Evolutionary conservation across 2,113 vertebrate genomes (phyloP).

Genomic region (Ailuropoda melanoleuca): DNA sequence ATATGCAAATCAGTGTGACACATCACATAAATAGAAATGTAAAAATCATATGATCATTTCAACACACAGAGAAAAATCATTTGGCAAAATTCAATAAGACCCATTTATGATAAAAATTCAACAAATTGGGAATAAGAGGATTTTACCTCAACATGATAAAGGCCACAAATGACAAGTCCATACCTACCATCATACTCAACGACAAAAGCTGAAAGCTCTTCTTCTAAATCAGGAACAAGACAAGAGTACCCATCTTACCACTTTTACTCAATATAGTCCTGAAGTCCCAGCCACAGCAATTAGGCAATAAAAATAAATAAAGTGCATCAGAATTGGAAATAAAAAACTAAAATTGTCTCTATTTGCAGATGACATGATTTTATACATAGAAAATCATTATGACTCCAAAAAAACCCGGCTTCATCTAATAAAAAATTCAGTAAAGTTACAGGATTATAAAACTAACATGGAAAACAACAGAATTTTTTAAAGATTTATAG

Average conservation of each 20-base stretch:
- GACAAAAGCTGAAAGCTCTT: too few relatives aligned
- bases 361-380: not conserved
- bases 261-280: too few relatives aligned
- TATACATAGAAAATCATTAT: not conserved
- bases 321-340: too few relatives aligned
- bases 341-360: too few relatives aligned
- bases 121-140: not conserved
- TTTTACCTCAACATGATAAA: not conserved
- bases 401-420: not conserved
- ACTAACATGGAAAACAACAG: too few relatives aligned
- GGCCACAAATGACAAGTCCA: not conserved
- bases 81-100: not conserved
- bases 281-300: too few relatives aligned
- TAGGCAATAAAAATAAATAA: too few relatives aligned
- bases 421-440: not conserved
- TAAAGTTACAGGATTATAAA: not conserved
- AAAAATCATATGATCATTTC: not conserved
- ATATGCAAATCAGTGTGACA: too few relatives aligned
- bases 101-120: not conserved
- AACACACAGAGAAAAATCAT: not conserved
- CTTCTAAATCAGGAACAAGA: too few relatives aligned
- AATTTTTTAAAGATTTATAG: too few relatives aligned
- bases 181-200: too few relatives aligned
- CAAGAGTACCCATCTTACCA: too few relatives aligned
- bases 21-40: not conserved